These are phyloP conservation scores for Chromobotia macracanthus DNA, from an alignment of 2,797 vertebrate species.

Conservation along the genomic window DNA sequence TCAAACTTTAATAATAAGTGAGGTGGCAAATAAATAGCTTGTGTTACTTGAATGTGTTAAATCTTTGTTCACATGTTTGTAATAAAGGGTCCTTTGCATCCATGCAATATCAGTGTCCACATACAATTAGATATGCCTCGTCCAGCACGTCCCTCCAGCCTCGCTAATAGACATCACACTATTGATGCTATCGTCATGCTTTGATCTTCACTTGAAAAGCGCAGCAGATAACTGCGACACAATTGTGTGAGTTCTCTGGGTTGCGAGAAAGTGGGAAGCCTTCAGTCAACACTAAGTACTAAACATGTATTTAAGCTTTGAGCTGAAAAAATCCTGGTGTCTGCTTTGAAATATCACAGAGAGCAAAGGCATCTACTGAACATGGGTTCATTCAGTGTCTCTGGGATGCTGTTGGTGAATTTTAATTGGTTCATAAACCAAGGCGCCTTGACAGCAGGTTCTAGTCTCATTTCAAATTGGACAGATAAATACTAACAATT, in stretches of 20 bases:
- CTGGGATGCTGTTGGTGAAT: too few species aligned
- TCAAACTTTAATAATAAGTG: neutral
- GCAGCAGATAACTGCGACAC: neutral
- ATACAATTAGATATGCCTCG: constrained; percentile 32
- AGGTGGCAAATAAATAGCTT: neutral
- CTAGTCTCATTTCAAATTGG: too few species aligned
- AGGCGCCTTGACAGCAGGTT: too few species aligned
- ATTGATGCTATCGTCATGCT: neutral
- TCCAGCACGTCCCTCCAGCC: constrained; percentile 11
- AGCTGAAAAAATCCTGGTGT: too few species aligned
- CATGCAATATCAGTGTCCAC: constrained; percentile 30
- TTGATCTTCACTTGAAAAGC: constrained; percentile 44
- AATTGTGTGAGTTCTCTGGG: neutral
- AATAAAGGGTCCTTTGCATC: constrained; percentile 28
- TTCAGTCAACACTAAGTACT: neutral
- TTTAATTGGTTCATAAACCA: too few species aligned
- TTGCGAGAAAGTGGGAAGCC: neutral
- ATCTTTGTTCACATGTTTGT: neutral
- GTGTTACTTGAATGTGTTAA: neutral
- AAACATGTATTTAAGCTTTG: neutral
- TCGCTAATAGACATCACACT: constrained; percentile 41
- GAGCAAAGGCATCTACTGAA: too few species aligned
- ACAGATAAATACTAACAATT: too few species aligned
- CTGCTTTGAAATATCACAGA: too few species aligned
- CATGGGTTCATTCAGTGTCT: too few species aligned